Evolutionary conservation across 1,140 invertebrate species (phyloP), one percentile per base, ranked within the genome.

Genomic region (Panulirus ornatus): DNA sequence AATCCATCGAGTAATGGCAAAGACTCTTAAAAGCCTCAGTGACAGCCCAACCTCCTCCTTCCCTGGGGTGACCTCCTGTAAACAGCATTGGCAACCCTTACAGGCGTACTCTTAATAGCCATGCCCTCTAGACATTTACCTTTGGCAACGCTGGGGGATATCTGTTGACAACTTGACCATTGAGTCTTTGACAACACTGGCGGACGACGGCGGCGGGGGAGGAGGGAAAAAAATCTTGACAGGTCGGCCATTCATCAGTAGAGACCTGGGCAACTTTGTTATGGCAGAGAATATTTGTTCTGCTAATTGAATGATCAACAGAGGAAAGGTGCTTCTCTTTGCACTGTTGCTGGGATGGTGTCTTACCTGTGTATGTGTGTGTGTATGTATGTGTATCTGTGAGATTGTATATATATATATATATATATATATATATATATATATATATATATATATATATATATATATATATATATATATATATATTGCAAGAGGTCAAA

Each of bases 271-370:
- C 66, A 66, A 89, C 88, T 73, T 75, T 89, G 88, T 89, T 89
- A 83, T 89, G 81, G 70, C 54, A 71, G 78, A n/a, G 78, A 75
- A 89, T 89, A 84, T 89, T 89, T 89, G 88, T 89, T 89, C 88
- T 83, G 88, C 78, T 89, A 89, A 89, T 89, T 89, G 88, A 89
- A 89, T 89, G 88, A 89, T 89, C 88, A 89, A 89, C 88, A 89
- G 44, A 47, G 81, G 81, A 27, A 73, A 89, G 88, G 88, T 84
- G 88, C 88, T 89, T 89, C 88, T 89, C 88, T 89, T 89, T 89
- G 47, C 88, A 34, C 51, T 89, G 78, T 76, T 73, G 70, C 78
- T 70, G 63, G 34, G 19, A 30, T n/a, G 22, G 0, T 76, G 73
- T 76, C 22, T 76, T 42, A 63, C 44, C 27, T 83, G 22, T 34